Base-by-base conservation (phyloP, 2,888 invertebrate species). In the Oligia strigilis region DNA sequence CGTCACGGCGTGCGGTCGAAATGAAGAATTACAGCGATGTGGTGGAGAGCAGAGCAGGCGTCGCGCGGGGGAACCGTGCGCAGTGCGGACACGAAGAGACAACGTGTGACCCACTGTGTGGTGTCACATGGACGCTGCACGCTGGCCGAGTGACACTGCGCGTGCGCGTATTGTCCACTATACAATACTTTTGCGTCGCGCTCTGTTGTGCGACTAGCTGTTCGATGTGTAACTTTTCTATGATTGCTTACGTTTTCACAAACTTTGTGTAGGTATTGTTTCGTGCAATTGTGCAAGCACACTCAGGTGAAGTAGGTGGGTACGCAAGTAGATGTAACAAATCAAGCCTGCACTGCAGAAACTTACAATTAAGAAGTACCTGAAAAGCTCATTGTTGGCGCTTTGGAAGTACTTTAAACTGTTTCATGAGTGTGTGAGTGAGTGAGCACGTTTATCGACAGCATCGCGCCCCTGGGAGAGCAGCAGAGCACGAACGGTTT, bases 11-110 rank as follows among this genome's bases (percentile, higher is more conserved):
- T 23, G 17, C 66, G 55, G 43, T n/a, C 49, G 4, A 23, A 60
- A 65, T 73, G 69, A 43, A 69, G 60, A 72, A 76, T 72, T 72
- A 40, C 58, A 55, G 73, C 40, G 52, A 71, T 58, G 81, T 74
- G 64, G 19, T 14, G n/a, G 78, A 5, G 40, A 29, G 43, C 36
- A 43, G 36, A 36, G 43, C n/a, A 43, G 36, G 43, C 43, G 43
- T 1, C 14, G 9, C 23, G 36, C 49, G 49, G n/a, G 19, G 8
- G 14, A 19, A 5, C 19, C 9, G 36, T 4, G n/a, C 52, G 29
- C 23, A 19, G 40, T 4, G 55, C 36, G 8, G 40, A 8, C 78
- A 60, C 46, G 72, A 14, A 62, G 67, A n/a, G 52, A 36, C 52
- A 58, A 43, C n/a, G 71, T 29, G 43, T 40, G 9, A 29, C 55